Conservation (phyloP, 2,888 invertebrate species). For the Empis stercorea region DNA sequence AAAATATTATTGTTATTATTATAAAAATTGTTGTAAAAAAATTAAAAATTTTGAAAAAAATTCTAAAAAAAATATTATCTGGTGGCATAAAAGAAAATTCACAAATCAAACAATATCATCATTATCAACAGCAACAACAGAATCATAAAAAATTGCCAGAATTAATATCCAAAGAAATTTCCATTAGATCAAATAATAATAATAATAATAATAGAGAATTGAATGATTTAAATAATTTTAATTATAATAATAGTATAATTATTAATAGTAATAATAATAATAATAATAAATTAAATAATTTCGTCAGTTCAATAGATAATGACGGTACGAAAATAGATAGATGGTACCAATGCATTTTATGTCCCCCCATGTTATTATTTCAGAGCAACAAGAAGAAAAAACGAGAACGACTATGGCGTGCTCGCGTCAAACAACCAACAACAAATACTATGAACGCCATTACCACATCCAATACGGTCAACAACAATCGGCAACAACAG, state of each 20-base stretch:
- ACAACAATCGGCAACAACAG: conserved; percentile 1
- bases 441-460: conserved; percentile 19
- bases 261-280: conserved; percentile 11
- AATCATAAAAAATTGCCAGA: no score
- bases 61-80: conserved; percentile 10
- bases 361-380: conserved; percentile 37
- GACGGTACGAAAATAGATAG: conserved; percentile 36
- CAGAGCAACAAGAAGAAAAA: conserved; percentile 31
- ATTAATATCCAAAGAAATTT: no score
- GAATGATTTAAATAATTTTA: conserved; percentile 3
- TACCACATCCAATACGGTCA: conserved; percentile 19
- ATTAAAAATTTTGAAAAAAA: conserved; percentile 11
- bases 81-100: conserved; percentile 12
- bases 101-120: conserved; percentile 6
- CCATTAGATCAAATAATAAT: not conserved
- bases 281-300: conserved; percentile 14
- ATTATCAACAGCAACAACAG: conserved; percentile 1
- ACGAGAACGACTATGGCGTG: conserved; percentile 33
- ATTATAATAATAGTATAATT: not conserved
- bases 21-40: conserved; percentile 6
- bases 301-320: conserved; percentile 32
- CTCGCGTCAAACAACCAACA: conserved; percentile 31
- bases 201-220: conserved; percentile 1
- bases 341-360: conserved; percentile 38
- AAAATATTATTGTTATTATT: not conserved